These are phyloP conservation scores for Trachelus troglodyta DNA, from an alignment of 2,888 invertebrate species.

Conservation along the genomic window DNA sequence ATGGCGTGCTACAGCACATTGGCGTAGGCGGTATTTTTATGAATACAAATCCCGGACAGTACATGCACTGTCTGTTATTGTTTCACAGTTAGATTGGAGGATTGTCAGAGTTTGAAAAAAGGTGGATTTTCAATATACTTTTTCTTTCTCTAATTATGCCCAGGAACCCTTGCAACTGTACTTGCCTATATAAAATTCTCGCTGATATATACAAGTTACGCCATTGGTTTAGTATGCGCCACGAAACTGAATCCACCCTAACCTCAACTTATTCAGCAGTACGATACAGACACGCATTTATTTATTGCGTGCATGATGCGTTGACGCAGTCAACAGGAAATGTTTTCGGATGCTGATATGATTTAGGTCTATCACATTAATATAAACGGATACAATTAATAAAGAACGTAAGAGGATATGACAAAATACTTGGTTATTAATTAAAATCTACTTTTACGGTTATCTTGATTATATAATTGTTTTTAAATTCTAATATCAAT, in stretches of 20 bases:
- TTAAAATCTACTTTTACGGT: background rate
- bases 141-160: background rate
- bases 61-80: background rate
- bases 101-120: background rate
- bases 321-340: background rate
- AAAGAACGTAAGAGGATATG: background rate
- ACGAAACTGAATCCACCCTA: background rate
- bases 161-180: background rate
- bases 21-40: background rate
- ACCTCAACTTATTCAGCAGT: background rate
- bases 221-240: background rate
- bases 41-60: background rate
- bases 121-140: background rate
- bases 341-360: background rate
- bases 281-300: background rate
- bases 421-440: background rate
- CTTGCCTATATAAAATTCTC: background rate
- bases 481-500: background rate
- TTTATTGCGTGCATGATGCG: background rate
- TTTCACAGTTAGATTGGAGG: background rate
- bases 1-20: background rate
- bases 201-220: background rate
- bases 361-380: background rate
- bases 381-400: background rate
- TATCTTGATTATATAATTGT: background rate